phyloP scores from a whole-genome alignment of 2,888 invertebrate species.

The Eurois occulta region DNA sequence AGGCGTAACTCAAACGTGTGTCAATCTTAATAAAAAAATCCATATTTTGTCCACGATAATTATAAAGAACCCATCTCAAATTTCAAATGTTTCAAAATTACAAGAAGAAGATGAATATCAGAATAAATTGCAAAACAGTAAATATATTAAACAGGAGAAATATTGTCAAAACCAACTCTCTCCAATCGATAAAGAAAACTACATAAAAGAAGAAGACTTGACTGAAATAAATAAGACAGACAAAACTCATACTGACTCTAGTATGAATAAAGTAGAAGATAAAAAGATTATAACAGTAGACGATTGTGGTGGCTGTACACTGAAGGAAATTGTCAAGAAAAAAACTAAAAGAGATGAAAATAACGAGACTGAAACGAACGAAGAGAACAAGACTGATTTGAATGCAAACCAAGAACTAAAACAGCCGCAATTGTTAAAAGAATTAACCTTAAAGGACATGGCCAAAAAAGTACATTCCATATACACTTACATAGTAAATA shows the following conservation, averaged over 20 bases:
- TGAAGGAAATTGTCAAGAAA: not conserved
- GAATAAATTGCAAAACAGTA: not conserved
- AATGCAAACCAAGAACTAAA: slow-evolving; percentile 8
- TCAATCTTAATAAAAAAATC: slow-evolving; percentile 15
- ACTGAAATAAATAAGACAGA: not conserved
- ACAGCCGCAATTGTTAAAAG: not conserved
- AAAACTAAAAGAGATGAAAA: slow-evolving; percentile 10
- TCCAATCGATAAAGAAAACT: slow-evolving; percentile 12
- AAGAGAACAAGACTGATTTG: slow-evolving; percentile 3
- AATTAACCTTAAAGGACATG: slow-evolving; percentile 1
- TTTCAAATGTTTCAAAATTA: slow-evolving; percentile 6
- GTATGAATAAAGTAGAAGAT: not conserved
- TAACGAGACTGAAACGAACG: slow-evolving; percentile 6
- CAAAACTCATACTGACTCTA: not conserved
- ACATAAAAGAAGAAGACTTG: slow-evolving; percentile 8
- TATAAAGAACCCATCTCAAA: slow-evolving; percentile 6
- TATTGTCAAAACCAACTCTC: slow-evolving; percentile 8
- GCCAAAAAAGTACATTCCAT: too few species aligned
- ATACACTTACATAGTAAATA: too few species aligned
- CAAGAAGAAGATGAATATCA: slow-evolving; percentile 6
- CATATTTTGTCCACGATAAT: slow-evolving; percentile 15
- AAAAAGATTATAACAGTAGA: slow-evolving; percentile 1
- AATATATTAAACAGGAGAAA: slow-evolving; percentile 13
- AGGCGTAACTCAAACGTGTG: slow-evolving; percentile 1
- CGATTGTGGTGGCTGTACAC: not conserved